Evolutionary conservation across 2,888 invertebrate genomes (phyloP).

Genomic region (Lymantria monacha): DNA sequence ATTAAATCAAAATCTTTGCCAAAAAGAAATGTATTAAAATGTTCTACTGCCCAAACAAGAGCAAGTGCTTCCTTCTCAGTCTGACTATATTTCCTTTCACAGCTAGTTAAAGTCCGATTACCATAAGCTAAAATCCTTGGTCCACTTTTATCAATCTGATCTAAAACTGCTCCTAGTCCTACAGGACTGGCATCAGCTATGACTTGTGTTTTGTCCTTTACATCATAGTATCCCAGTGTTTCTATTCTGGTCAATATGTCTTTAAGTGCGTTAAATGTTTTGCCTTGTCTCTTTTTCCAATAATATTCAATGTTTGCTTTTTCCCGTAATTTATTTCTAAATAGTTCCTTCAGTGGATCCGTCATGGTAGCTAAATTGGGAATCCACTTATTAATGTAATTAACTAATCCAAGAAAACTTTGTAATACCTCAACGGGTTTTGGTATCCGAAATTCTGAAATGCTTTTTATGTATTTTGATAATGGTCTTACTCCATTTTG

Average conservation of each 20-base stretch:
- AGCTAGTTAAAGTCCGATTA: slow-evolving; percentile 23
- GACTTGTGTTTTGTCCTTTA: no score
- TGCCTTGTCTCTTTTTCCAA: neutral
- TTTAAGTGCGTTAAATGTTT: slow-evolving; percentile 1
- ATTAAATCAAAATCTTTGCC: slow-evolving; percentile 16
- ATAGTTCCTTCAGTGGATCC: slow-evolving; percentile 1
- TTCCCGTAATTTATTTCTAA: neutral
- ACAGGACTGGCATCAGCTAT: slow-evolving; percentile 35
- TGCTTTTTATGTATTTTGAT: slow-evolving; percentile 1
- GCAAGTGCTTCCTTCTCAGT: slow-evolving; percentile 16
- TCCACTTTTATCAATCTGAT: slow-evolving; percentile 11
- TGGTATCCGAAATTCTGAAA: slow-evolving; percentile 14
- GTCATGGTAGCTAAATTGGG: slow-evolving; percentile 2
- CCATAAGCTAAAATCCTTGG: slow-evolving; percentile 37
- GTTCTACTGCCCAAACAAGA: slow-evolving; percentile 10
- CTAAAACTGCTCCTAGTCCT: slow-evolving; percentile 21
- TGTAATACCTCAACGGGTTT: slow-evolving; percentile 26
- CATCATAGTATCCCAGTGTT: slow-evolving; percentile 30
- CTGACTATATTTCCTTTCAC: slow-evolving; percentile 27
- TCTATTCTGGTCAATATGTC: slow-evolving; percentile 3
- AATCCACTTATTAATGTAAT: slow-evolving; percentile 14
- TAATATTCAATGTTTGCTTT: neutral
- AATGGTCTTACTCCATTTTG: neutral
- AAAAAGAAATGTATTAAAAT: slow-evolving; percentile 12
- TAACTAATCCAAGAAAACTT: slow-evolving; percentile 36